Conservation (phyloP, 2,113 vertebrate genomes). For the Nesogale talazaci region DNA sequence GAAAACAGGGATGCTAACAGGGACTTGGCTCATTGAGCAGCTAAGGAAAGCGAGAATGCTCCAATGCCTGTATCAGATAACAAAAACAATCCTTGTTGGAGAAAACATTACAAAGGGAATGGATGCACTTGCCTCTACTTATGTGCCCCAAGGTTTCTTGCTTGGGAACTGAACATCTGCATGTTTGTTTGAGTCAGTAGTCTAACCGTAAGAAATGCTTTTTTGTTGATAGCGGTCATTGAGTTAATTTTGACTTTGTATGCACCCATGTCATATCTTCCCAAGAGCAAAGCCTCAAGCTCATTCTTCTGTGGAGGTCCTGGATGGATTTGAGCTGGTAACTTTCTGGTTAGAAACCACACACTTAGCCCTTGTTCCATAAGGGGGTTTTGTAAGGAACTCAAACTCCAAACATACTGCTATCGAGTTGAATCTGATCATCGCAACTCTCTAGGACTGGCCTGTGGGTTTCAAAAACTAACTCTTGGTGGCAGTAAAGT, state of each 20-base stretch:
- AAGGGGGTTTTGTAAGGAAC: no score
- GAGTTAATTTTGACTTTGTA: neutral
- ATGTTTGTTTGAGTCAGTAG: neutral
- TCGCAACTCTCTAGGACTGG: no score
- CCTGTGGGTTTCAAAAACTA: no score
- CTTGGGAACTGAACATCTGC: neutral
- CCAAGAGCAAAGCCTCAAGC: neutral
- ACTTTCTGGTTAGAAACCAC: neutral
- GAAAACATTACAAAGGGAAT: neutral
- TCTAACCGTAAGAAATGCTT: neutral
- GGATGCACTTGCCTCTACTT: neutral
- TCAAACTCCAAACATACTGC: no score
- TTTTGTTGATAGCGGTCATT: neutral
- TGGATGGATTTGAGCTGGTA: neutral
- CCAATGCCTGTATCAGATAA: neutral
- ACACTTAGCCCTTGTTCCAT: neutral
- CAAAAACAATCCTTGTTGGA: neutral
- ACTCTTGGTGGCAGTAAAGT: no score
- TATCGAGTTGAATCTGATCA: no score
- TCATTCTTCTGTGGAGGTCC: neutral
- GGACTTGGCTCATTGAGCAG: neutral
- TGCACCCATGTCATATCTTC: neutral
- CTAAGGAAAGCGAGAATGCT: constrained; percentile 29
- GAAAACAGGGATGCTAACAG: neutral
- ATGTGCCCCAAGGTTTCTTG: neutral